Conservation (phyloP, 2,888 invertebrate species). For the Helleia helle region DNA sequence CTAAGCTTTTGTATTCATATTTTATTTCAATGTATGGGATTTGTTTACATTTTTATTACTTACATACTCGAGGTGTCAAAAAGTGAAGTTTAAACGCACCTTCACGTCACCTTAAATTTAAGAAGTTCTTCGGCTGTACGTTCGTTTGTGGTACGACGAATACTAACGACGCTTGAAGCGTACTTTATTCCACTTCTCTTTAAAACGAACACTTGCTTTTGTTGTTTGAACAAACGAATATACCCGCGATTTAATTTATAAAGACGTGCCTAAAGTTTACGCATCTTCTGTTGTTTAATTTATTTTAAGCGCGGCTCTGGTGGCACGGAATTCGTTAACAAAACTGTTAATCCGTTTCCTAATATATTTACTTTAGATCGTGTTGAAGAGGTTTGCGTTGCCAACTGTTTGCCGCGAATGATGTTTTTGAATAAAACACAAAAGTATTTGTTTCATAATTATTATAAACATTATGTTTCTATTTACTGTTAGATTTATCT, state of each 20-base stretch:
- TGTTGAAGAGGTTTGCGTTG: too few species aligned
- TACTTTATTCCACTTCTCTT: constrained; percentile 42
- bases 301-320: constrained; percentile 8
- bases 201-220: constrained; percentile 47
- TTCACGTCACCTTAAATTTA: constrained; percentile 53
- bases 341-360: too few species aligned
- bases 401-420: too few species aligned
- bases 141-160: constrained; percentile 44
- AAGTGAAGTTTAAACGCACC: constrained; percentile 15
- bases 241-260: constrained; percentile 45
- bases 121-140: constrained; percentile 66
- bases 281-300: constrained; percentile 3
- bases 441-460: too few species aligned
- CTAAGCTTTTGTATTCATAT: constrained; percentile 46
- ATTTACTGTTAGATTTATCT: too few species aligned
- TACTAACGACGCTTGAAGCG: constrained; percentile 50
- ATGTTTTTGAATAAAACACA: too few species aligned
- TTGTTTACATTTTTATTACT: neutral
- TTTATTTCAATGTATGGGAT: constrained; percentile 35
- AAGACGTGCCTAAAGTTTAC: constrained; percentile 26
- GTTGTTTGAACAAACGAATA: constrained; percentile 60
- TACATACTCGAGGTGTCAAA: neutral
- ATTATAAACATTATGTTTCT: too few species aligned
- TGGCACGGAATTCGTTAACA: too few species aligned
- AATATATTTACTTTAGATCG: too few species aligned